Evolutionary conservation across 2,113 vertebrate species (phyloP).

Genomic region (Anoplopoma fimbria): DNA sequence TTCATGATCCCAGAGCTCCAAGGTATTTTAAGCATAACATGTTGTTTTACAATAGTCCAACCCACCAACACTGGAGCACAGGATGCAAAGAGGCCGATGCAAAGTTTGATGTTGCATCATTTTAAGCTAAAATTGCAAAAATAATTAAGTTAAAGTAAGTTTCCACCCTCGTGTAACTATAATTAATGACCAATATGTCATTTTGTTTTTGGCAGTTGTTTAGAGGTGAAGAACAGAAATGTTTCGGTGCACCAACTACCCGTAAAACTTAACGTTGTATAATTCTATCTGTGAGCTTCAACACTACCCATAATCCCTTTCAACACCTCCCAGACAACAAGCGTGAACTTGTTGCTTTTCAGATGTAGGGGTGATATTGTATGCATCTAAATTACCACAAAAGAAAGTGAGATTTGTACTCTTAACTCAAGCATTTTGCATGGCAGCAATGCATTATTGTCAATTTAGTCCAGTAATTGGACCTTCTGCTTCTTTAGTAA

Average conservation of each 20-base stretch:
- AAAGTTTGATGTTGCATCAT: neutral
- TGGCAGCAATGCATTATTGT: constrained; percentile 14
- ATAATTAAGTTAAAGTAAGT: too few relatives aligned
- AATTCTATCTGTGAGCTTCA: neutral
- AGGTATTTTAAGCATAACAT: constrained; percentile 69
- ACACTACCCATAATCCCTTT: neutral
- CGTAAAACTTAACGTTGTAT: too few relatives aligned
- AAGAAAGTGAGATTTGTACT: neutral
- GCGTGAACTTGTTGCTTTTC: constrained; percentile 8
- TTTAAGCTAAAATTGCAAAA: neutral
- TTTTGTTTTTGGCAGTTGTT: neutral
- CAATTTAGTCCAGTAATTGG: neutral
- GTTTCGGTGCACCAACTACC: neutral
- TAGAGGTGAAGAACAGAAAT: neutral
- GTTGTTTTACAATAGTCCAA: constrained; percentile 44
- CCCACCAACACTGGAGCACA: neutral
- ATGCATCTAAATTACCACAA: neutral
- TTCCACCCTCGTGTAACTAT: neutral
- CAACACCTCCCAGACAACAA: neutral
- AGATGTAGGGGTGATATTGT: neutral
- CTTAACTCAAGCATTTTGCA: neutral
- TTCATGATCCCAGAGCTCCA: constrained; percentile 55
- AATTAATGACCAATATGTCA: neutral
- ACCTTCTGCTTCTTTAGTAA: neutral
- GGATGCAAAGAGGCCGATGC: neutral